Conservation (phyloP, 2,797 vertebrate genomes). For the Mus spretus region DNA sequence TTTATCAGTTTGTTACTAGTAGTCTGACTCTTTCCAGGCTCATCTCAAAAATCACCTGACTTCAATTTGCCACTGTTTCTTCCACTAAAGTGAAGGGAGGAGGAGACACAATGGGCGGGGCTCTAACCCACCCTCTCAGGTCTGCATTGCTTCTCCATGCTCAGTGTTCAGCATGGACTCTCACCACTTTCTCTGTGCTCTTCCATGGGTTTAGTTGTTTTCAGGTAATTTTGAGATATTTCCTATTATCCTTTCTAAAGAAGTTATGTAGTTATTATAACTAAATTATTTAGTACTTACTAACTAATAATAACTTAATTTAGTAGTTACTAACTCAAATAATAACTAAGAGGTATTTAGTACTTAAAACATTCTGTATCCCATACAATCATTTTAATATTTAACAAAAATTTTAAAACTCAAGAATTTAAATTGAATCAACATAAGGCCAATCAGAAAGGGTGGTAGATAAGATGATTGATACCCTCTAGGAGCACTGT, state of each 20-base stretch:
- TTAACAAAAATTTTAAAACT: not conserved
- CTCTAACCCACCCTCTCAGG: not conserved
- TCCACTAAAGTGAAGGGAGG: not conserved
- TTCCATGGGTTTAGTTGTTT: not conserved
- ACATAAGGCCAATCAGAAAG: not conserved
- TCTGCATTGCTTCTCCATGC: not conserved
- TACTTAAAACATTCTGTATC: not conserved
- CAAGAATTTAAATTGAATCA: not conserved
- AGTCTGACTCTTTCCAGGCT: not conserved
- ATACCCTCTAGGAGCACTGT: too few species aligned
- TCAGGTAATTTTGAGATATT: not conserved
- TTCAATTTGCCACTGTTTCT: not conserved
- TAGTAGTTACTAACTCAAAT: not conserved
- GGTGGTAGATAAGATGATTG: fast-evolving
- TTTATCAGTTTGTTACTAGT: not conserved
- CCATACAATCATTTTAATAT: not conserved
- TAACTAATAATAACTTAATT: not conserved
- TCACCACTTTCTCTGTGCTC: not conserved
- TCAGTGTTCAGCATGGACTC: not conserved
- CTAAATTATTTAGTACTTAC: not conserved
- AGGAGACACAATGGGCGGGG: not conserved
- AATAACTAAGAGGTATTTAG: not conserved
- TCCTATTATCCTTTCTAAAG: not conserved
- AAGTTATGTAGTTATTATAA: not conserved
- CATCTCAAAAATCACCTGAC: not conserved